Evolutionary conservation across 1,140 invertebrate species (phyloP), one percentile per base, ranked within the genome.

Genomic region (Conopomorpha cramerella): DNA sequence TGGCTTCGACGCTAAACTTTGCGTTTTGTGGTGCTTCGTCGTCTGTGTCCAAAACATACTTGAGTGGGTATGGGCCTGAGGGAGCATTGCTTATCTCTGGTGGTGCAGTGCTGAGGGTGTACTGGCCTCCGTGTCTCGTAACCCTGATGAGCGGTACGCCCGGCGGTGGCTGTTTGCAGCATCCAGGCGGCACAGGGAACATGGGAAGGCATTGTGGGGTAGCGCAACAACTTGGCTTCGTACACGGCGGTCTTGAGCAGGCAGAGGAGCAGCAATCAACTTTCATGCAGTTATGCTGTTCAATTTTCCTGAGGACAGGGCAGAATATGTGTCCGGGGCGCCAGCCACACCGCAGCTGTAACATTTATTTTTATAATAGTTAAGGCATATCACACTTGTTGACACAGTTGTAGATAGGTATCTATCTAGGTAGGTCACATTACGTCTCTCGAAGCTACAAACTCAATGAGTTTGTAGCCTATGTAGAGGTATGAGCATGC

Each of bases 291-390:
- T 66, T 63, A 37, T 76, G 62, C 26, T 55, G 52, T 38, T 70
- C 67, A 4, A 74, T 74, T 41, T 47, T 55, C 45, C 47, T 55
- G 0, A 74, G 49, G 8, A 70, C 67, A 17, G 57, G 42, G 34
- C 67, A 72, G n/a, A 64, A 60, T 35, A 74, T 68, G 46, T 74
- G 70, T 18, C 70, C 70, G 0, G 70, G 70, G 1, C 70, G 63
- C 70, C 67, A 74, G 6, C 70, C 70, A 29, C 70, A 74, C 10
- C 64, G 50, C 30, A 72, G 47, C 70, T 72, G 45, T 8, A 58
- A 61, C 15, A 36, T 15, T 39, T n/a, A n/a, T n/a, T n/a, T n/a
- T n/a, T n/a, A n/a, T n/a, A n/a, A n/a, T n/a, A n/a, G n/a, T n/a
- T n/a, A n/a, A n/a, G n/a, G n/a, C n/a, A n/a, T n/a, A n/a, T n/a